These are phyloP conservation scores for Agonopterix arenella DNA, from an alignment of 2,888 invertebrate species.

Conservation along the genomic window DNA sequence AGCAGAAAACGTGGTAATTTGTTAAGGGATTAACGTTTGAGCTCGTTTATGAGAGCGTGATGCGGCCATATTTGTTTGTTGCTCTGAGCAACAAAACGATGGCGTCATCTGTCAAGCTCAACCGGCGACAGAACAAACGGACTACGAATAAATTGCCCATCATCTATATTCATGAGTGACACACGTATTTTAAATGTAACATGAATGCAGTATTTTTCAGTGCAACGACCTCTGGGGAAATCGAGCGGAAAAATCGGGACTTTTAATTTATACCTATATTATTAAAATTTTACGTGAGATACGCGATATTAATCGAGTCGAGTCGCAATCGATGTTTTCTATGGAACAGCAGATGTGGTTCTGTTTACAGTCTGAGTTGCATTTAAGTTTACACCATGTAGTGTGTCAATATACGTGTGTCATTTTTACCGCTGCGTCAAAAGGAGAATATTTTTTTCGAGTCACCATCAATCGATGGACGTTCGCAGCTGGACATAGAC, in stretches of 20 bases:
- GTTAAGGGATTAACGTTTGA: conserved; percentile 65
- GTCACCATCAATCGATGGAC: too few species aligned
- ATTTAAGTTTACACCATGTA: too few species aligned
- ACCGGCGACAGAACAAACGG: conserved; percentile 61
- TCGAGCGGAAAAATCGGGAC: neutral
- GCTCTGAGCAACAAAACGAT: conserved; percentile 46
- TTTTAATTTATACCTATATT: too few species aligned
- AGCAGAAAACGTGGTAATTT: conserved; percentile 51
- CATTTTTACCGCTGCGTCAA: too few species aligned
- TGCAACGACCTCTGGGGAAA: conserved; percentile 7
- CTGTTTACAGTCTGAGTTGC: too few species aligned
- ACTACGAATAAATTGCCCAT: conserved; percentile 55
- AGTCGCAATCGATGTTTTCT: too few species aligned
- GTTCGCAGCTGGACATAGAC: too few species aligned
- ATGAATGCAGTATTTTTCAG: conserved; percentile 12
- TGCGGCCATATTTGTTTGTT: conserved; percentile 66
- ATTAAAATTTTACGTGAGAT: too few species aligned
- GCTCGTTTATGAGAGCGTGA: conserved; percentile 65
- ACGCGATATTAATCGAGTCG: too few species aligned
- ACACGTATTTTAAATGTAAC: conserved; percentile 34
- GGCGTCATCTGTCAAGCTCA: conserved; percentile 68
- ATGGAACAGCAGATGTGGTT: too few species aligned
- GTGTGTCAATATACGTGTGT: too few species aligned
- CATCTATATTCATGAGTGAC: conserved; percentile 63
- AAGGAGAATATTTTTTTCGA: too few species aligned